These are phyloP conservation scores for Microdon myrmicae DNA, from an alignment of 2,888 invertebrate species.

Conservation along the genomic window DNA sequence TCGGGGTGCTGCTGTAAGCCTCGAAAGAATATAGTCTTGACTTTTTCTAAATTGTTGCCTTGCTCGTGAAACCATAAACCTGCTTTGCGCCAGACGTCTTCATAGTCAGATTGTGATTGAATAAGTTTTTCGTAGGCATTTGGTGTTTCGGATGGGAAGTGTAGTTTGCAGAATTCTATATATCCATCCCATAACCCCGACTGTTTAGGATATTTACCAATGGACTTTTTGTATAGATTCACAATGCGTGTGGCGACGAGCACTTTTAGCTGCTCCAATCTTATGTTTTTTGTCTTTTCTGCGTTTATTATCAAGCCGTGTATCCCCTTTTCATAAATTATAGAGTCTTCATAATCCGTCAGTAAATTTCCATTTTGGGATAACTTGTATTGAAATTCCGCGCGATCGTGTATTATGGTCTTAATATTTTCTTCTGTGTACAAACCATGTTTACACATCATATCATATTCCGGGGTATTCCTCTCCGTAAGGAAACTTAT, in stretches of 20 bases:
- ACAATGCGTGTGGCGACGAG: constrained; percentile 78
- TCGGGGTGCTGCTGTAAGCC: constrained; percentile 81
- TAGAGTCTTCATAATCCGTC: constrained; percentile 61
- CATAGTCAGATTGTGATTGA: constrained; percentile 78
- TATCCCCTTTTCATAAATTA: constrained; percentile 61
- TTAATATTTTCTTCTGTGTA: too few relatives aligned
- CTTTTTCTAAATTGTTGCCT: constrained; percentile 72
- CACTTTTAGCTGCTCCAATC: constrained; percentile 74
- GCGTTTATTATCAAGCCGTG: constrained; percentile 57
- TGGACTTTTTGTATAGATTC: constrained; percentile 77
- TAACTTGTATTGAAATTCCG: constrained; percentile 58
- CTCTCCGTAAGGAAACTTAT: too few relatives aligned
- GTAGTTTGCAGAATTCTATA: constrained; percentile 80
- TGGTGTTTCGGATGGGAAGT: constrained; percentile 70
- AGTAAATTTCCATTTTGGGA: constrained; percentile 56
- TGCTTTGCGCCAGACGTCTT: constrained; percentile 82
- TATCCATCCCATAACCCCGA: constrained; percentile 80
- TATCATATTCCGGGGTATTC: too few relatives aligned
- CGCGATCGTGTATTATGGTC: too few relatives aligned
- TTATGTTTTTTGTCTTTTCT: constrained; percentile 73
- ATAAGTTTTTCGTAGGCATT: constrained; percentile 73
- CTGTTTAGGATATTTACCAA: constrained; percentile 77
- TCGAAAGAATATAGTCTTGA: constrained; percentile 77
- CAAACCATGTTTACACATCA: too few relatives aligned
- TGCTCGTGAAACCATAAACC: constrained; percentile 68